A percentile compares a stretch with the other conserved stretches of the same genome.
These are phyloP conservation scores for Botia almorhae DNA, from an alignment of 2,797 vertebrate genomes.

Conservation along the genomic window DNA sequence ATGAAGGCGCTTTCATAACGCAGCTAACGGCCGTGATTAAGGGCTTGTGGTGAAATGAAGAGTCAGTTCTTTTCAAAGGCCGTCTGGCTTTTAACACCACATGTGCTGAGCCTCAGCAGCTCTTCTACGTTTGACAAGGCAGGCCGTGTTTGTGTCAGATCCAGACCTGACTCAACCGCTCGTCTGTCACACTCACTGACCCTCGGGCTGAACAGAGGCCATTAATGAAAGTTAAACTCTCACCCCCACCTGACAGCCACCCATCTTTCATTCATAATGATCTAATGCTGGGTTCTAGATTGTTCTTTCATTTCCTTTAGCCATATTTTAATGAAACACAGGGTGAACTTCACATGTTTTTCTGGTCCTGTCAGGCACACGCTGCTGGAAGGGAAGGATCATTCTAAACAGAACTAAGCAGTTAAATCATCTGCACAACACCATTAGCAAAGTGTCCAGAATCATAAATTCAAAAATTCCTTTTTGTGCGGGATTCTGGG, in stretches of 20 bases:
- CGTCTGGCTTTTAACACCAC: constrained; percentile 19
- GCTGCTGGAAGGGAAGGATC: not conserved
- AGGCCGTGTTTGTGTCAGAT: constrained; percentile 30
- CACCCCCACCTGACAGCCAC: not conserved
- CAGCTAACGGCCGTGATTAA: constrained; percentile 40
- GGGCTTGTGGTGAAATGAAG: constrained; percentile 34
- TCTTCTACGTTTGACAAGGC: constrained; percentile 9
- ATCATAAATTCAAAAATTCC: no score
- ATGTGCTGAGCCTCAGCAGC: constrained; percentile 6
- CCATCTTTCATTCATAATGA: constrained; percentile 25
- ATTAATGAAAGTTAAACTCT: constrained; percentile 24
- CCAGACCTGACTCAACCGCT: constrained; percentile 13
- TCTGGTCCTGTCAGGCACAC: not conserved
- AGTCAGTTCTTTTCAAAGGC: constrained; percentile 4
- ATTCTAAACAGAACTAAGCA: not conserved
- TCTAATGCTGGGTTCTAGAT: constrained; percentile 15
- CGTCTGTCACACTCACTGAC: constrained; percentile 7
- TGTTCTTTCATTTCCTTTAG: not conserved
- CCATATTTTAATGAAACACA: constrained; percentile 28
- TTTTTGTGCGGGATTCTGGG: not conserved
- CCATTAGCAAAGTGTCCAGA: not conserved
- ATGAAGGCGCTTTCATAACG: constrained; percentile 32
- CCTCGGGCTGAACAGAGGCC: constrained; percentile 4
- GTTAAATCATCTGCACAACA: not conserved
- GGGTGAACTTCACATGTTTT: not conserved